These are phyloP conservation scores for Mugil cephalus DNA, from an alignment of 2,113 vertebrate genomes.

Conservation along the genomic window DNA sequence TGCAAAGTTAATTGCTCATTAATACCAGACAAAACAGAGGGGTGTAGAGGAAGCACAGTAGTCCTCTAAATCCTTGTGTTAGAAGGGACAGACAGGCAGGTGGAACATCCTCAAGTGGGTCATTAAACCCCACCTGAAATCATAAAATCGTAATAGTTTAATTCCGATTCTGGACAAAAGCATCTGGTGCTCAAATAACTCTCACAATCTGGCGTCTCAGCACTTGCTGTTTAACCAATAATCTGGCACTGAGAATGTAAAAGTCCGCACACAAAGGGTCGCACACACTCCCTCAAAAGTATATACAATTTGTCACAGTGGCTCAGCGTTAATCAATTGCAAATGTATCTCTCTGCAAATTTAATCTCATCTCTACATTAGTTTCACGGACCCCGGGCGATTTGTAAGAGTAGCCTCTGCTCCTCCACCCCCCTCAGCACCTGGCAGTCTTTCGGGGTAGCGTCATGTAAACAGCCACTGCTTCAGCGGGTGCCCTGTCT, in stretches of 20 bases:
- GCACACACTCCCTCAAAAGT: constrained; percentile 71
- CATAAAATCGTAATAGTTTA: constrained; percentile 5
- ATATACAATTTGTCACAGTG: constrained; percentile 76
- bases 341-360: constrained; percentile 77
- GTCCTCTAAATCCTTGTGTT: constrained; percentile 63
- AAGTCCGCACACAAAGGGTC: constrained; percentile 29
- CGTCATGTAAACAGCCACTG: constrained; percentile 78
- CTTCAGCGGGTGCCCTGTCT: constrained; percentile 68
- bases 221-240: constrained; percentile 30
- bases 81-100: constrained; percentile 54
- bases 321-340: constrained; percentile 79
- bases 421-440: constrained; percentile 52
- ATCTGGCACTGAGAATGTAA: constrained; percentile 27
- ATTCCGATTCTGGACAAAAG: not conserved
- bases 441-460: constrained; percentile 75
- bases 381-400: constrained; percentile 75
- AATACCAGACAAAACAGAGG: constrained; percentile 80
- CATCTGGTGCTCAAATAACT: constrained; percentile 14
- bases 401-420: constrained; percentile 52
- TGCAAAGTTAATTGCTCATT: constrained; percentile 85
- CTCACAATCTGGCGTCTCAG: not conserved
- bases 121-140: constrained; percentile 46
- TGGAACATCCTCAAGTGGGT: constrained; percentile 39
- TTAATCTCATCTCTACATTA: constrained; percentile 82
- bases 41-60: constrained; percentile 75